Evolutionary conservation across 2,888 invertebrate species (phyloP).

Genomic region (Monopis laevigella): DNA sequence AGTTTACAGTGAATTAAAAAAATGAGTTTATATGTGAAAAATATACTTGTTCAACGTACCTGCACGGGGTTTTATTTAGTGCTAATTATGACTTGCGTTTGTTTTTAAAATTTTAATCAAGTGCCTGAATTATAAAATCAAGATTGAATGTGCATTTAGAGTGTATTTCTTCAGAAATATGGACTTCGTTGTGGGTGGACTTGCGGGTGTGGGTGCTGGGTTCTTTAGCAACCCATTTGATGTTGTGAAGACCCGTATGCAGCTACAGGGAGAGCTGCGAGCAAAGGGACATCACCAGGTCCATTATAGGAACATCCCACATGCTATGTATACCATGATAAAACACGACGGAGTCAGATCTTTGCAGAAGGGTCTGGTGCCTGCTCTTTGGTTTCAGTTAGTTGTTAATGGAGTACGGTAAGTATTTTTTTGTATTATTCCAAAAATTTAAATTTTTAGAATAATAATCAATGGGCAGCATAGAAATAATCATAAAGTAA

Average conservation of each 20-base stretch:
- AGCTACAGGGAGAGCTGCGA: slow-evolving; percentile 83
- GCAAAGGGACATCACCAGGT: slow-evolving; percentile 70
- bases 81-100: too few species aligned
- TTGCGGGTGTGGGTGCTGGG: slow-evolving; percentile 79
- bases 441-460: not conserved
- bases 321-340: slow-evolving; percentile 79
- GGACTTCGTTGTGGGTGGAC: slow-evolving; percentile 81
- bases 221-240: slow-evolving; percentile 90
- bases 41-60: too few species aligned
- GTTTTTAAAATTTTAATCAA: not conserved
- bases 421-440: slow-evolving; percentile 21
- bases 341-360: slow-evolving; percentile 80
- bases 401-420: slow-evolving; percentile 69
- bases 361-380: slow-evolving; percentile 80
- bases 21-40: too few species aligned
- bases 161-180: slow-evolving; percentile 32
- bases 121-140: not conserved
- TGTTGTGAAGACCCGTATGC: slow-evolving; percentile 88
- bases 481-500: too few species aligned
- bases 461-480: not conserved
- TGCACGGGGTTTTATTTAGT: too few species aligned
- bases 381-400: slow-evolving; percentile 85
- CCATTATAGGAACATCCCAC: slow-evolving; percentile 79
- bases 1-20: too few species aligned
- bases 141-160: not conserved